Percentiles rank a stretch among this genome's conserved stretches.
Conservation (phyloP, 2,797 vertebrate genomes). For the Crenichthys baileyi region DNA sequence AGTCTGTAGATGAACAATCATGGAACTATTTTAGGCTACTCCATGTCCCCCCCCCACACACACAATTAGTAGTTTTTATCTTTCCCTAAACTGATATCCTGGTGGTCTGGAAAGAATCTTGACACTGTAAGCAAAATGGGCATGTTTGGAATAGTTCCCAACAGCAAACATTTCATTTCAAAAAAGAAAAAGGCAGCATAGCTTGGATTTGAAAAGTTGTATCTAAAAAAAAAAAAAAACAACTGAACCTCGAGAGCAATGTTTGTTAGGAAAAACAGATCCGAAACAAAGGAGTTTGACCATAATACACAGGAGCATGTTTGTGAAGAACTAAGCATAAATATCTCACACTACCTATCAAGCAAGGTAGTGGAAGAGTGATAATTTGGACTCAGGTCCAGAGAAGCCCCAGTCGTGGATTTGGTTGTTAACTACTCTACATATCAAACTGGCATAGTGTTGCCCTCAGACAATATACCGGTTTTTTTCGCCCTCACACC, state of each 20-base stretch:
- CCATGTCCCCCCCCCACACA: not conserved
- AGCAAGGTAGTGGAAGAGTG: not conserved
- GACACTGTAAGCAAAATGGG: too few species aligned
- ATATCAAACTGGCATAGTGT: not conserved
- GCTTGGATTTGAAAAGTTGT: too few species aligned
- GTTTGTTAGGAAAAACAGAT: too few species aligned
- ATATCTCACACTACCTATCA: not conserved
- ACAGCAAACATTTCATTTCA: too few species aligned
- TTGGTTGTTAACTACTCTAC: not conserved
- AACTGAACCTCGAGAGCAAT: too few species aligned
- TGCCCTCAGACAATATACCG: too few species aligned
- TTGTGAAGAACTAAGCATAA: not conserved
- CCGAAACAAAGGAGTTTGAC: too few species aligned
- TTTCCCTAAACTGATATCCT: not conserved
- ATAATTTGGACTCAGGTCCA: not conserved
- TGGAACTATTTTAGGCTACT: not conserved
- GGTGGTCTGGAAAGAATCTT: not conserved
- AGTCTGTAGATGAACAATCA: slow-evolving; percentile 32
- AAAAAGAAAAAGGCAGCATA: too few species aligned
- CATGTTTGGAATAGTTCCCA: too few species aligned
- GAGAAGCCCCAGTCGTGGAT: not conserved
- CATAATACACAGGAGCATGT: too few species aligned
- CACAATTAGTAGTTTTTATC: not conserved
- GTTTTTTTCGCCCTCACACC: too few species aligned
- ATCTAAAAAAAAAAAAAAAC: too few species aligned